These are phyloP conservation scores for Drosophila elegans DNA, from an alignment of 1,140 invertebrate genomes.

Conservation along the genomic window DNA sequence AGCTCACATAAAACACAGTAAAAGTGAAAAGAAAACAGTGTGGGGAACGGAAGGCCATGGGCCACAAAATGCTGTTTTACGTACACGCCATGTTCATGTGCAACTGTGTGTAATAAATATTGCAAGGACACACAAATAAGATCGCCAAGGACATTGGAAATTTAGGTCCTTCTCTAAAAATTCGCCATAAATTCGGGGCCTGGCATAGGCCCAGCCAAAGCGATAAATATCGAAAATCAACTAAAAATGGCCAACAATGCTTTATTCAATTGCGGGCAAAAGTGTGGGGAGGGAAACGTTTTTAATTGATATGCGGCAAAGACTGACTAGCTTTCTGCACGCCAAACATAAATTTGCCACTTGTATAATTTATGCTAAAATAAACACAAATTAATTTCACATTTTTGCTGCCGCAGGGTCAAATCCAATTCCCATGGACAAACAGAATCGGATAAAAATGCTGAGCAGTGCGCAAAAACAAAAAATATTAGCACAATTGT, in stretches of 20 bases:
- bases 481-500: constrained; percentile 58
- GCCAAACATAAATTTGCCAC: constrained; percentile 51
- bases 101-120: constrained; percentile 71
- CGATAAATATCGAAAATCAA: constrained; percentile 66
- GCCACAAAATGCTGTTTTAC: constrained; percentile 67
- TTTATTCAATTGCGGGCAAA: constrained; percentile 56
- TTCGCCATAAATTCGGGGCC: constrained; percentile 47
- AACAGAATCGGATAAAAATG: constrained; percentile 25
- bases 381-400: constrained; percentile 76
- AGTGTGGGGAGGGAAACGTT: constrained; percentile 27
- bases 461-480: constrained; percentile 13
- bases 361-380: constrained; percentile 69
- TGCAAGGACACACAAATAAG: constrained; percentile 35
- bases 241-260: constrained; percentile 31
- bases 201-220: constrained; percentile 37
- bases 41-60: constrained; percentile 30
- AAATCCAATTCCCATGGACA: constrained; percentile 39
- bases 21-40: constrained; percentile 4
- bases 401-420: constrained; percentile 39
- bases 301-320: constrained; percentile 69
- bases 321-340: constrained; percentile 18
- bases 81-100: constrained; percentile 57
- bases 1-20: constrained; percentile 43
- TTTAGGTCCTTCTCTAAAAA: constrained; percentile 60
- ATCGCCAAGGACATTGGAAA: constrained; percentile 67